Conservation (phyloP, 1,140 invertebrate species). For the Oncopodura yosiiana region DNA sequence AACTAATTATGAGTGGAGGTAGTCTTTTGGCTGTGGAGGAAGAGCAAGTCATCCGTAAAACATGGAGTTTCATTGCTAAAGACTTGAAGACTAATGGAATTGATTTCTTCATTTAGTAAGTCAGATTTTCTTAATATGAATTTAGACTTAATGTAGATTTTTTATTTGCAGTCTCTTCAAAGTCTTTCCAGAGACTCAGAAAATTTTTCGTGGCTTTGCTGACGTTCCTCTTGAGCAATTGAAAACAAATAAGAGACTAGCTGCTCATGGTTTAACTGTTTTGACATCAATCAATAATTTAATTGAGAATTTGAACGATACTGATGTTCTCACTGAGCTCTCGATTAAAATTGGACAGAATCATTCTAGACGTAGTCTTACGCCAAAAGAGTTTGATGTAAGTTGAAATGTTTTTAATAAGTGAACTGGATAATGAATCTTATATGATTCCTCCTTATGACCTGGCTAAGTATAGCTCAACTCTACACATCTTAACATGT, state of each 20-base stretch:
- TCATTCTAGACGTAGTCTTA: slow-evolving; percentile 37
- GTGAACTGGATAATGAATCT: too few relatives aligned
- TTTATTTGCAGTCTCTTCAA: slow-evolving; percentile 22
- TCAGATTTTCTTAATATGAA: too few relatives aligned
- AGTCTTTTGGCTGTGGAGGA: too few relatives aligned
- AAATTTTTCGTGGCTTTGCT: slow-evolving; percentile 15
- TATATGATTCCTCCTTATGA: neutral
- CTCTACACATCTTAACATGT: neutral
- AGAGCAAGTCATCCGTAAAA: too few relatives aligned
- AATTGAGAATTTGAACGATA: slow-evolving; percentile 39
- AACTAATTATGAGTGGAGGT: too few relatives aligned
- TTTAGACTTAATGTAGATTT: too few relatives aligned
- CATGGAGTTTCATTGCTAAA: too few relatives aligned
- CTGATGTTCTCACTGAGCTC: slow-evolving; percentile 37
- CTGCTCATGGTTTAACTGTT: slow-evolving; percentile 38
- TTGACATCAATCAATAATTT: slow-evolving; percentile 38
- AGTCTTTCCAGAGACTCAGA: slow-evolving; percentile 11
- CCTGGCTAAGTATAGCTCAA: neutral
- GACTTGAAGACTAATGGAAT: too few relatives aligned
- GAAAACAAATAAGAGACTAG: slow-evolving; percentile 13
- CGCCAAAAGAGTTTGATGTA: slow-evolving; percentile 37
- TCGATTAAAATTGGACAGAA: slow-evolving; percentile 38
- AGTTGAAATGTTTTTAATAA: slow-evolving; percentile 9
- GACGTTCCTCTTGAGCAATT: slow-evolving; percentile 21
- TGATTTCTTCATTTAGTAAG: too few relatives aligned